Conservation (phyloP, 2,888 invertebrate genomes). For the Nasonia oneida region DNA sequence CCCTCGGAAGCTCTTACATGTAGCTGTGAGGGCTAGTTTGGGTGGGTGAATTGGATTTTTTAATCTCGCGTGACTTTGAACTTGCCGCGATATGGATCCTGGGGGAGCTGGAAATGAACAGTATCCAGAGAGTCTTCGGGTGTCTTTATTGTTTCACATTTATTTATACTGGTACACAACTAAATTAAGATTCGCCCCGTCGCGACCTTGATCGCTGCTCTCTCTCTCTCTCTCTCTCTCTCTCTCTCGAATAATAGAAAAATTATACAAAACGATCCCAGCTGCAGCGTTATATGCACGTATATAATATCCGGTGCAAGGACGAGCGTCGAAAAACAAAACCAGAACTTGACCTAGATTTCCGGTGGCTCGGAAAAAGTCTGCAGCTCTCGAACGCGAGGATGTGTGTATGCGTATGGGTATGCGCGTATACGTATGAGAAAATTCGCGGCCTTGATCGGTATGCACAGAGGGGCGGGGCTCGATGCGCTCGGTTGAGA, state of each 20-base stretch:
- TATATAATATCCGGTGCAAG: neutral
- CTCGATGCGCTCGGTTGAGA: neutral
- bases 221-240: neutral
- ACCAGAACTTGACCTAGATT: slow-evolving; percentile 56
- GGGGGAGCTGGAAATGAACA: neutral
- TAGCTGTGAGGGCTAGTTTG: no score
- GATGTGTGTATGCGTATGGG: neutral
- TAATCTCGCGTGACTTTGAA: slow-evolving; percentile 48
- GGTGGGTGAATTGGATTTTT: neutral
- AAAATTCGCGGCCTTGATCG: neutral
- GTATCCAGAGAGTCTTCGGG: neutral
- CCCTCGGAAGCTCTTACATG: no score
- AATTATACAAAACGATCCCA: slow-evolving; percentile 26
- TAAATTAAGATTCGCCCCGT: slow-evolving; percentile 21
- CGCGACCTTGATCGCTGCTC: slow-evolving; percentile 25
- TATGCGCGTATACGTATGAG: neutral
- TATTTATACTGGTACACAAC: slow-evolving; percentile 30
- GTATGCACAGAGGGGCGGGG: neutral
- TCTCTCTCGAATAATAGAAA: slow-evolving; percentile 17
- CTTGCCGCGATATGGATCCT: slow-evolving; percentile 16
- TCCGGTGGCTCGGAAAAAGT: neutral
- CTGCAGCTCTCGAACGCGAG: neutral
- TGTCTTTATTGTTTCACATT: neutral
- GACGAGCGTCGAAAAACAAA: slow-evolving; percentile 54
- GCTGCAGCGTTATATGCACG: neutral